Conservation (phyloP, 2,888 invertebrate genomes). For the Nematopogon swammerdamellus region DNA sequence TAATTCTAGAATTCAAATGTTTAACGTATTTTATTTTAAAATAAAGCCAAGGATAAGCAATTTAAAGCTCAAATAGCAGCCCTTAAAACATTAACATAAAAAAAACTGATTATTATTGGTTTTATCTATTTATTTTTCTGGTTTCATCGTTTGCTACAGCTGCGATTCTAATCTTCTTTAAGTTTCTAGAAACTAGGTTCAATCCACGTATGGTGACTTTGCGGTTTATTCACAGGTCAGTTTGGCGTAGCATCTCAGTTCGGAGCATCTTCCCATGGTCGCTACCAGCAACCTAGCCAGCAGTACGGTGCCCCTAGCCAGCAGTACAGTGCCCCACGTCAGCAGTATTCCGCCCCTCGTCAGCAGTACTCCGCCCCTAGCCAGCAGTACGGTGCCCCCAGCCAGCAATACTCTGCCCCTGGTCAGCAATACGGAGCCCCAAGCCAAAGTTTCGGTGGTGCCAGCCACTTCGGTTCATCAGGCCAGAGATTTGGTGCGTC, state of each 20-base stretch:
- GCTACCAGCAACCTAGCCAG: constrained; percentile 2
- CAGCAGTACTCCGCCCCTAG: constrained; percentile 1
- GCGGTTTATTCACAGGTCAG: not conserved
- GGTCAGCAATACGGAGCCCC: constrained; percentile 2
- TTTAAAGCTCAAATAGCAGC: too few relatives aligned
- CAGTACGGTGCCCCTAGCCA: constrained; percentile 1
- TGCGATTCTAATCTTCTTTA: too few relatives aligned
- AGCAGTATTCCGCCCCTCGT: constrained; percentile 4
- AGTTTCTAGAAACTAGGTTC: too few relatives aligned
- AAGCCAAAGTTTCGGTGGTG: constrained; percentile 2
- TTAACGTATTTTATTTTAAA: too few relatives aligned
- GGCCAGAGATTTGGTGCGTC: too few relatives aligned
- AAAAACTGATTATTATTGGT: too few relatives aligned
- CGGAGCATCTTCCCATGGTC: not conserved
- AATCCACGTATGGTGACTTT: too few relatives aligned
- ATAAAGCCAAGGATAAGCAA: too few relatives aligned
- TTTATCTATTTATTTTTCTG: too few relatives aligned
- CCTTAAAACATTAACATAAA: too few relatives aligned
- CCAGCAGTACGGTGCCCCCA: constrained; percentile 3
- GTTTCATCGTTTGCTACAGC: too few relatives aligned
- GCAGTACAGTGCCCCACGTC: not conserved
- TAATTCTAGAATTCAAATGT: too few relatives aligned
- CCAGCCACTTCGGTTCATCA: not conserved
- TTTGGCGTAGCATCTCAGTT: not conserved
- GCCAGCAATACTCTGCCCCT: not conserved